Percentiles rank a stretch among this genome's conserved stretches.
phyloP scores from a whole-genome alignment of 2,797 vertebrate species.

The Chromobotia macracanthus region DNA sequence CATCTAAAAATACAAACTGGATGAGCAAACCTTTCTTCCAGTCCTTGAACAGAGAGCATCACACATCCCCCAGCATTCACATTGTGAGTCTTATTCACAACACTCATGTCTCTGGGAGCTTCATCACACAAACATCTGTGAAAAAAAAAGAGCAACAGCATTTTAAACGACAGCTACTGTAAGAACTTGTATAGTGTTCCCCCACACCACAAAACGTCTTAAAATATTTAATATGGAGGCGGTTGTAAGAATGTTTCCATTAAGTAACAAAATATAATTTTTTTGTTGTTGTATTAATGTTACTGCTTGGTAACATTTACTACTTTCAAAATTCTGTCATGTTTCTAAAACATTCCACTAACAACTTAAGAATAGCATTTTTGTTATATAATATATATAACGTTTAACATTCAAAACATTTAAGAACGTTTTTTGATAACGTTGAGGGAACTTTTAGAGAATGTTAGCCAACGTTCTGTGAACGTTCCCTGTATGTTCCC shows the following conservation, averaged over 20 bases:
- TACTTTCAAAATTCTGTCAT: too few relatives aligned
- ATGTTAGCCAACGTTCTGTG: too few relatives aligned
- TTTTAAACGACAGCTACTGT: constrained; percentile 27
- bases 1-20: background rate
- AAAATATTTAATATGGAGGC: constrained; percentile 68
- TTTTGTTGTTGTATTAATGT: too few relatives aligned
- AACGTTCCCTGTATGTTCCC: constrained; percentile 5
- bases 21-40: constrained; percentile 1
- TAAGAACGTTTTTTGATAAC: too few relatives aligned
- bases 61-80: background rate
- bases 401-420: too few relatives aligned
- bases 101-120: too few relatives aligned
- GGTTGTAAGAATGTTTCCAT: too few relatives aligned
- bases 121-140: constrained; percentile 31
- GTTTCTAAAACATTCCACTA: too few relatives aligned
- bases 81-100: background rate
- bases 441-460: constrained; percentile 56
- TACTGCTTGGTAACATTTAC: too few relatives aligned
- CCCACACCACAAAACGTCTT: constrained; percentile 67
- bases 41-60: background rate
- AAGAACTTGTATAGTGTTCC: constrained; percentile 50
- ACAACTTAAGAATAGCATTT: too few relatives aligned
- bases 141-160: constrained; percentile 12
- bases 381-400: too few relatives aligned
- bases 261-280: too few relatives aligned